Base-by-base conservation (phyloP, 2,113 vertebrate genomes). In the Ancistrus triradiatus region DNA sequence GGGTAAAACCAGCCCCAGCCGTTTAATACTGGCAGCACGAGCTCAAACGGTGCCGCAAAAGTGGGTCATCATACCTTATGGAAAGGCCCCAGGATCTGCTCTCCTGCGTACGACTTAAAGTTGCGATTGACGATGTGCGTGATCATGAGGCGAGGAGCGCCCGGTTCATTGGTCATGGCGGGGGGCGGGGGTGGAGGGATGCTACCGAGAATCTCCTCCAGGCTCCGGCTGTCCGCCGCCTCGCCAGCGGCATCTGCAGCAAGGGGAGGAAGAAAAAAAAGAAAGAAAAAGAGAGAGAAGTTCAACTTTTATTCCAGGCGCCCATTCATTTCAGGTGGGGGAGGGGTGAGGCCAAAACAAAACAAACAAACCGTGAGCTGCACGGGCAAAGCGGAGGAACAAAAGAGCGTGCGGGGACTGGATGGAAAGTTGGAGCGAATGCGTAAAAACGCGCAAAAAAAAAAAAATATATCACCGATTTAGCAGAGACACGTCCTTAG, bases 111-210 rank as follows among this genome's bases (percentile, higher is more conserved):
- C 3, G 96, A 99, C 80, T 99, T 99, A 88, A 99, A 99, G 89
- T 98, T 98, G 70, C 91, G 88, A 84, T 97, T 99, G 73, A 98
- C 90, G 84, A 99, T 95, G 77, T 99, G 95, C 22, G 93, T 93
- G 83, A 99, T 99, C 95, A 98, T 99, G 59, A 99, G 90, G 60
- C 95, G 93, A 80, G 95, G 93, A 85, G 95, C 94, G 74, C 96
- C 95, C 52, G 94, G 85, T 90, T 98, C 97, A 83, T 90, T 98
- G 88, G 93, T 89, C 95, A 98, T 97, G 72, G 94, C 90, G 76
- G 95, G 94, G 86, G 90, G 94, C 68, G 95, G 97, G 81, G 95
- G 93, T 86, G 95, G 93, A 86, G 93, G 83, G 85, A 98, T 95
- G 89, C 91, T 91, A 78, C 80, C 83, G 85, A 98, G 86, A 90